phyloP scores from a whole-genome alignment of 2,888 invertebrate species.

The Tipula confusa region DNA sequence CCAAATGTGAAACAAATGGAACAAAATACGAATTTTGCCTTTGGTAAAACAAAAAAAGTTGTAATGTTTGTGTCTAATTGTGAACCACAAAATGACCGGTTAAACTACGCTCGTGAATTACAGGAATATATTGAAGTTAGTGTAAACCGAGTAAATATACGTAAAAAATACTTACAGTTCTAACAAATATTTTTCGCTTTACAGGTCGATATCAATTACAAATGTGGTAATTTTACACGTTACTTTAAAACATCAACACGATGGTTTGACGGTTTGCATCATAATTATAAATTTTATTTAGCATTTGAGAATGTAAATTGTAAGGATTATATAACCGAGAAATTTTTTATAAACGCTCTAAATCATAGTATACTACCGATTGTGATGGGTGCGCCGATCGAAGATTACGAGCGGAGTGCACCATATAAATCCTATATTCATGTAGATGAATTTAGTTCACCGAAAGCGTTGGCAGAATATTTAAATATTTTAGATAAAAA shows the following conservation, averaged over 20 bases:
- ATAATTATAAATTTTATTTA: slow-evolving; percentile 93
- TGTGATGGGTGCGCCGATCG: slow-evolving; percentile 92
- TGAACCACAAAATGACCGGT: slow-evolving; percentile 82
- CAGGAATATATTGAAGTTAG: slow-evolving; percentile 69
- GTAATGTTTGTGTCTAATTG: slow-evolving; percentile 99
- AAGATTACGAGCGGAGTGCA: slow-evolving; percentile 83
- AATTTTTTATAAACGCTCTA: slow-evolving; percentile 92
- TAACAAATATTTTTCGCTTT: slow-evolving; percentile 28
- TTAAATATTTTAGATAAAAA: slow-evolving; percentile 78
- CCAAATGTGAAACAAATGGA: slow-evolving; percentile 61
- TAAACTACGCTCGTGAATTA: slow-evolving; percentile 81
- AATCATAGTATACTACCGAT: slow-evolving; percentile 84
- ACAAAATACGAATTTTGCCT: slow-evolving; percentile 70
- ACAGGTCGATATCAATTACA: slow-evolving; percentile 83
- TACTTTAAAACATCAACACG: slow-evolving; percentile 75
- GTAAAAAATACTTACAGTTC: too few relatives aligned
- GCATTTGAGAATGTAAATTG: slow-evolving; percentile 98
- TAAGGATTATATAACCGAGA: slow-evolving; percentile 92
- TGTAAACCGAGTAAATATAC: background rate
- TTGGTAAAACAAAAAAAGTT: slow-evolving; percentile 88
- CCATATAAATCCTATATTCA: slow-evolving; percentile 91
- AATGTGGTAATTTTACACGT: slow-evolving; percentile 80
- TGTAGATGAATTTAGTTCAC: slow-evolving; percentile 89
- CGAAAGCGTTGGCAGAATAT: slow-evolving; percentile 82
- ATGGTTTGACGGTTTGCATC: slow-evolving; percentile 86